Conservation (phyloP, 1,140 invertebrate species). For the Meloidogyne chitwoodi region DNA sequence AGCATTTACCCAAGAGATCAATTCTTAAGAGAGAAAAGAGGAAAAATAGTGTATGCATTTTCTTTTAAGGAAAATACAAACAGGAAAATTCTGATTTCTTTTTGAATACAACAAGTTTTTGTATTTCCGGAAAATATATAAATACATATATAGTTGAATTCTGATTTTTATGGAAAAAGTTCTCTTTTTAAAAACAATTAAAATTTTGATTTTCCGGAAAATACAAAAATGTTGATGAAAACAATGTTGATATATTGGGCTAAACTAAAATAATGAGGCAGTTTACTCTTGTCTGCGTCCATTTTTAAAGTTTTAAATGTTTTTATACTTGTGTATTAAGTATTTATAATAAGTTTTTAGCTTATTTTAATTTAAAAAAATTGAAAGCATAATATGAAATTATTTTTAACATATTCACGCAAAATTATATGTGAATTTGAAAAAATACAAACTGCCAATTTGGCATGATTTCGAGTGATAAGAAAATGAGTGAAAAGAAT, state of each 20-base stretch:
- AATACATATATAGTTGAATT: neutral
- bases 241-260: neutral
- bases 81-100: too few relatives aligned
- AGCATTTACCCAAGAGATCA: neutral
- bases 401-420: neutral
- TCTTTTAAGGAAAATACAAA: too few relatives aligned
- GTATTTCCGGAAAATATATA: neutral
- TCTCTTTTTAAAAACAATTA: too few relatives aligned
- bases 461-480: too few relatives aligned
- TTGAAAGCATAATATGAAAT: neutral
- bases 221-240: neutral
- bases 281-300: too few relatives aligned
- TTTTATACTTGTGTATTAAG: neutral
- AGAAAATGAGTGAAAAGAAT: too few relatives aligned
- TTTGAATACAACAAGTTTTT: neutral
- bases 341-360: neutral
- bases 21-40: neutral
- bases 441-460: neutral
- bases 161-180: too few relatives aligned
- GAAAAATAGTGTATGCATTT: too few relatives aligned
- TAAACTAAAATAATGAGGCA: neutral
- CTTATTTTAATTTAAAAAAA: neutral
- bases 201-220: neutral
- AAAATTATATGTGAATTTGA: neutral
- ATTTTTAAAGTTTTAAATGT: neutral